These are phyloP conservation scores for Oxystoma pomonae DNA, from an alignment of 2,888 invertebrate genomes.

Conservation along the genomic window DNA sequence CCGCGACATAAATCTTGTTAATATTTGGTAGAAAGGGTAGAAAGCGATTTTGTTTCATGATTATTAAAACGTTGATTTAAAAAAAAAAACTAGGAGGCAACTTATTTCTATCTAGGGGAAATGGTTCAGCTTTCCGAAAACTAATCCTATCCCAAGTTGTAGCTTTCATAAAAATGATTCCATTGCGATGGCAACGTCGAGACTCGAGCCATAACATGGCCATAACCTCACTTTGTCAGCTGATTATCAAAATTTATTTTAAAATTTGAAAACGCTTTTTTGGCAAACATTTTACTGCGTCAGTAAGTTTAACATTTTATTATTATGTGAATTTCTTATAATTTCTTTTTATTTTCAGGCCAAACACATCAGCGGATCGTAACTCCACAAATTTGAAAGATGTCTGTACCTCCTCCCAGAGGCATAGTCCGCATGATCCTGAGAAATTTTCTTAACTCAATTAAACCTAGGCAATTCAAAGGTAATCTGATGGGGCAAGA, in stretches of 20 bases:
- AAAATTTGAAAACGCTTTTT: not conserved
- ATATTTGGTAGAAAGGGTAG: no score
- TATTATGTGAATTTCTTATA: not conserved
- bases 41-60: no score
- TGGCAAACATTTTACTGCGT: not conserved
- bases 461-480: slow-evolving; percentile 53
- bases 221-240: not conserved
- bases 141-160: no score
- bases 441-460: slow-evolving; percentile 60
- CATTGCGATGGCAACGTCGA: no score
- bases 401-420: slow-evolving; percentile 38
- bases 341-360: not conserved
- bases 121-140: no score
- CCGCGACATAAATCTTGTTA: no score
- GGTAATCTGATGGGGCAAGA: slow-evolving; percentile 66
- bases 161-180: no score
- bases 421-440: slow-evolving; percentile 49
- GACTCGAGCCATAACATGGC: no score
- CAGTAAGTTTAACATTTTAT: not conserved
- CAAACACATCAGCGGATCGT: not conserved
- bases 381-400: slow-evolving; percentile 11
- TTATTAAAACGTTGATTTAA: no score
- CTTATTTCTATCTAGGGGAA: no score
- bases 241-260: not conserved
- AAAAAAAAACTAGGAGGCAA: no score